A percentile compares a stretch with the other conserved stretches of the same genome.
Evolutionary conservation across 2,113 vertebrate genomes (phyloP).

Genomic region (human (Homo sapiens)): GRCh38 chr5:159754001-159754500

Average conservation of each 20-base stretch:
- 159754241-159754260: neutral
- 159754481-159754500: neutral
- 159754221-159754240: neutral
- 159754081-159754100: no score
- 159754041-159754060: no score
- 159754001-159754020: no score
- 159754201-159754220: neutral
- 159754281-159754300: neutral
- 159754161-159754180: neutral
- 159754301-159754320: neutral
- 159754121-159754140: no score
- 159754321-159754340: neutral
- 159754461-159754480: neutral
- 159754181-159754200: neutral
- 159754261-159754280: neutral
- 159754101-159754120: no score
- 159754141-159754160: no score
- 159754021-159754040: no score
- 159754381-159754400: neutral
- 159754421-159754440: neutral
- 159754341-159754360: neutral
- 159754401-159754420: neutral
- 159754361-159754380: neutral
- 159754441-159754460: neutral
- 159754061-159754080: no score